Percentiles rank a stretch among this genome's conserved stretches.
These are phyloP conservation scores for Oreotrochilus melanogaster DNA, from an alignment of 2,113 vertebrate species.

Conservation along the genomic window DNA sequence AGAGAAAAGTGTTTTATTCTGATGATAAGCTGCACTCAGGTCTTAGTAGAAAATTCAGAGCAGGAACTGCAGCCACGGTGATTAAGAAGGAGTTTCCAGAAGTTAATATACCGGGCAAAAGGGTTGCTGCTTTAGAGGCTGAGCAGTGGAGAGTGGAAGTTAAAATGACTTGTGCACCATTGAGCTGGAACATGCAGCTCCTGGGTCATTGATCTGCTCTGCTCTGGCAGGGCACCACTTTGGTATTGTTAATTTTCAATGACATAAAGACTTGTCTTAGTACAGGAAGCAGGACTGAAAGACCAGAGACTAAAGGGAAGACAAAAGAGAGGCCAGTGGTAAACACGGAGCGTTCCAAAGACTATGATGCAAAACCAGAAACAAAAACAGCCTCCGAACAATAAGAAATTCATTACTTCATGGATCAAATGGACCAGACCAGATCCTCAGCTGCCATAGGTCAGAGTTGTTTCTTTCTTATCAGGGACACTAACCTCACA, in stretches of 20 bases:
- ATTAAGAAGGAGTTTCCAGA: conserved; percentile 73
- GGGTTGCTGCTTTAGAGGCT: conserved; percentile 56
- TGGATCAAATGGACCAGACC: conserved; percentile 8
- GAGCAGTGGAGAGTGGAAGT: conserved; percentile 51
- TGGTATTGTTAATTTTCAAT: conserved; percentile 62
- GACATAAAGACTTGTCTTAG: conserved; percentile 42
- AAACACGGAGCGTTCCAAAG: conserved; percentile 25
- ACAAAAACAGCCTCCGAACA: conserved; percentile 29
- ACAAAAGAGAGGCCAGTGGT: conserved; percentile 2
- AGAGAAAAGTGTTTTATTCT: not conserved
- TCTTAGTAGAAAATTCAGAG: conserved; percentile 29
- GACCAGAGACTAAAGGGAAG: not conserved
- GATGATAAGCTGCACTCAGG: conserved; percentile 53
- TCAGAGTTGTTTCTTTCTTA: not conserved
- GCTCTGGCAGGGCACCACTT: conserved; percentile 21
- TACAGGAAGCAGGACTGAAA: conserved; percentile 12
- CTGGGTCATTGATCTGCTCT: conserved; percentile 68
- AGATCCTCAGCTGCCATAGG: not conserved
- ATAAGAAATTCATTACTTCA: conserved; percentile 24
- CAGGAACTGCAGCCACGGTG: conserved; percentile 20
- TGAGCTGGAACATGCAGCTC: conserved; percentile 70
- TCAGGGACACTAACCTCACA: not conserved
- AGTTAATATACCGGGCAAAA: conserved; percentile 39
- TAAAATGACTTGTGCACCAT: conserved; percentile 67
- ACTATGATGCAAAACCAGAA: conserved; percentile 38